Conservation (phyloP, 2,888 invertebrate species). For the Oeneis ivallda region DNA sequence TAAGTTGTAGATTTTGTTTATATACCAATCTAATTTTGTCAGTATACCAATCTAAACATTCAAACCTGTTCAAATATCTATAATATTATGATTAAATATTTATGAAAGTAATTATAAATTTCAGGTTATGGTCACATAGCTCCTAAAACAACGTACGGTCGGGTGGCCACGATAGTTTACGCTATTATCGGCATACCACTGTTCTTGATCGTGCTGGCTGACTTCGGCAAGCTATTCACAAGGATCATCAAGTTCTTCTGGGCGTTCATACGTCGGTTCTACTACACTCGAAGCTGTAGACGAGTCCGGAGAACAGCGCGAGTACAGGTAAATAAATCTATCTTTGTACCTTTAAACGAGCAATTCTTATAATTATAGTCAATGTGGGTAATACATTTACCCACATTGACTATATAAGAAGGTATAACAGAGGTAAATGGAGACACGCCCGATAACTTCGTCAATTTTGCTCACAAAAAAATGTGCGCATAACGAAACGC, state of each 20-base stretch:
- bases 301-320: conserved; percentile 88
- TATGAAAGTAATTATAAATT: conserved; percentile 37
- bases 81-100: background rate
- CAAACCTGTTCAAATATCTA: too few relatives aligned
- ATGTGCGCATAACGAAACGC: too few relatives aligned
- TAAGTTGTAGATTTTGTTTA: background rate
- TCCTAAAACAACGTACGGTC: conserved; percentile 93
- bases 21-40: background rate
- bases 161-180: conserved; percentile 94
- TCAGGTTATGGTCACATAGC: conserved; percentile 98
- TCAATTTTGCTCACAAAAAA: too few relatives aligned
- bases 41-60: background rate
- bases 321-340: conserved; percentile 83
- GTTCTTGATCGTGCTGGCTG: conserved; percentile 95
- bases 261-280: conserved; percentile 91
- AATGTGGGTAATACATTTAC: too few relatives aligned
- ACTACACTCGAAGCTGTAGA: conserved; percentile 92
- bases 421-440: too few relatives aligned
- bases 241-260: conserved; percentile 94
- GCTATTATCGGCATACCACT: conserved; percentile 97
- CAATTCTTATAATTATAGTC: too few relatives aligned
- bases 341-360: too few relatives aligned
- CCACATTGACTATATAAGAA: too few relatives aligned
- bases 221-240: conserved; percentile 97
- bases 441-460: too few relatives aligned